Evolutionary conservation across 1,140 invertebrate species (phyloP), one percentile per base, ranked within the genome.

Genomic region (Rhynchophorus ferrugineus): DNA sequence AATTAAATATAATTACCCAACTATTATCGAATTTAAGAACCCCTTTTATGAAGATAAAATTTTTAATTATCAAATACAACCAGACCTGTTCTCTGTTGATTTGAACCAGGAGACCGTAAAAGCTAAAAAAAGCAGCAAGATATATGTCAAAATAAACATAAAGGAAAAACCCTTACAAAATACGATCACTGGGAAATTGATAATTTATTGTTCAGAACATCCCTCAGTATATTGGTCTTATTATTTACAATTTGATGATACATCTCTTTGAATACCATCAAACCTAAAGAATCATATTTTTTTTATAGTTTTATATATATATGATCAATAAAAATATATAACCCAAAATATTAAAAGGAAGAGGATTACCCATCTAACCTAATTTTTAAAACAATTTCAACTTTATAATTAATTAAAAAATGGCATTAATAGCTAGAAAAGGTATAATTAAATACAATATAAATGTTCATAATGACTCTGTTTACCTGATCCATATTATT

Each of bases 21-120:
- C 49, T 1, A 19, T 19, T 3, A 54, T 64, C 36, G 44, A 22
- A 6, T 62, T 64, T 45, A 57, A 56, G 33, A 64, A 62, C 52
- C 58, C 60, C 14, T 64, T 61, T 53, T 42, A 29, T 2, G 49
- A 61, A 16, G 34, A 46, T n/a, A 54, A 39, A 49, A 24, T 13
- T 11, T 64, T 64, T 22, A 2, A 41, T 21, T 63, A 52, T 36
- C 16, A 33, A 0, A 21, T 55, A 9, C 53, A 63, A 36, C 49
- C 58, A 5, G 50, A 48, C 14, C 22, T 52, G n/a, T 63, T 63
- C 21, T 29, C 20, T 9, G 3, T 11, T 44, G 33, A 41, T 16
- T 8, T 61, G 20, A 54, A 16, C 19, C 14, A 45, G 21, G 56
- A 60, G 41, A 35, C 9, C 14, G 35, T 61, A 13, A 56, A 35